These are phyloP conservation scores for Corbicula japonica DNA, from an alignment of 2,888 invertebrate genomes.

Conservation along the genomic window DNA sequence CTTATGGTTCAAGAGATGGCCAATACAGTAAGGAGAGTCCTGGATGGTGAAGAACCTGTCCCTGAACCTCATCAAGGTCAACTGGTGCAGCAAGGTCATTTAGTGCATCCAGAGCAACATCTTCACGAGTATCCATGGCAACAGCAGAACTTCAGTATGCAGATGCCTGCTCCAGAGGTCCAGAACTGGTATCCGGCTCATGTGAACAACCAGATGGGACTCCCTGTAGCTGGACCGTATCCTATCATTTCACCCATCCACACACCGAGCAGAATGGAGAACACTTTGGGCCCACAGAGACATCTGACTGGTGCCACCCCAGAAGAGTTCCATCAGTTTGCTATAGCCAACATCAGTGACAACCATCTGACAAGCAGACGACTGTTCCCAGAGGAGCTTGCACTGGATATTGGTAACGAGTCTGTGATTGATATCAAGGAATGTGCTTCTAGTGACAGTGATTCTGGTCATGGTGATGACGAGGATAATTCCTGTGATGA, in stretches of 20 bases:
- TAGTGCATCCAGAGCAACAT: conserved; percentile 11
- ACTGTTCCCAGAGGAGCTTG: conserved; percentile 42
- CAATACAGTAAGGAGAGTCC: conserved; percentile 46
- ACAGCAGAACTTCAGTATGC: conserved; percentile 2
- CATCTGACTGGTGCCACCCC: conserved; percentile 17
- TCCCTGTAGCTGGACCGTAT: background rate
- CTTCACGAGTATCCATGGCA: conserved; percentile 1
- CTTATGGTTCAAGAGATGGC: conserved; percentile 62
- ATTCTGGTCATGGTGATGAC: background rate
- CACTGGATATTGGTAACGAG: background rate
- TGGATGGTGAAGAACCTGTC: conserved; percentile 13
- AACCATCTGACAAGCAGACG: conserved; percentile 28
- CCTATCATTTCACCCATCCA: conserved; percentile 20
- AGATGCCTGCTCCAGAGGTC: background rate
- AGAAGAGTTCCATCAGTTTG: conserved; percentile 27
- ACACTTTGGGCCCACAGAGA: background rate
- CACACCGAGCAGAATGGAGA: conserved; percentile 6
- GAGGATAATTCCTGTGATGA: conserved; percentile 5
- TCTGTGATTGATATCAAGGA: no score
- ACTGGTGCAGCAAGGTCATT: conserved; percentile 11
- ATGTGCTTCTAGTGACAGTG: background rate
- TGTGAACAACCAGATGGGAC: background rate
- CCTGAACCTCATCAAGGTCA: background rate
- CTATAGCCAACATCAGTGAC: conserved; percentile 14
- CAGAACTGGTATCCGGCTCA: background rate